These are phyloP conservation scores for Eupithecia centaureata DNA, from an alignment of 2,888 invertebrate species.

Conservation along the genomic window DNA sequence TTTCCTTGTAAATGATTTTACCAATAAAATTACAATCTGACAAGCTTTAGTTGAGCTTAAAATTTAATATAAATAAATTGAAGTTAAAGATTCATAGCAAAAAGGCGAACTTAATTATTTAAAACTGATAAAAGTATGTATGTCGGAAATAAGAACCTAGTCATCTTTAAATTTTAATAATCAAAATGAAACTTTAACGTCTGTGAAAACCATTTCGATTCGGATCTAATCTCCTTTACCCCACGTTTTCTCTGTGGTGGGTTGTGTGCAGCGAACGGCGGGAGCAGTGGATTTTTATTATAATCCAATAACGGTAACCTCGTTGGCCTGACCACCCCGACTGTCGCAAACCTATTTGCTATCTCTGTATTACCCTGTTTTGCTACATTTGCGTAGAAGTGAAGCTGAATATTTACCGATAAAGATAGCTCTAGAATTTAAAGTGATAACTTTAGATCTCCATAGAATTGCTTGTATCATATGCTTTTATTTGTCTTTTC, in stretches of 20 bases:
- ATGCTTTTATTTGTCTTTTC: no score
- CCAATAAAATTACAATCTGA: no score
- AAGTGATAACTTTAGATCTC: not conserved
- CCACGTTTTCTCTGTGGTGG: conserved; percentile 25
- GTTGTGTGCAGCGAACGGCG: conserved; percentile 7
- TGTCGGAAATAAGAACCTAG: not conserved
- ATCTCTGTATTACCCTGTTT: not conserved
- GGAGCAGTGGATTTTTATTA: conserved; percentile 32
- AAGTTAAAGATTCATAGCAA: no score
- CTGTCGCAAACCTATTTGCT: conserved; percentile 19
- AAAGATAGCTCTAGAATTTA: not conserved
- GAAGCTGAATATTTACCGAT: not conserved
- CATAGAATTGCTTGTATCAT: no score
- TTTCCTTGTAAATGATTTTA: no score
- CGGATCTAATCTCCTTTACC: not conserved
- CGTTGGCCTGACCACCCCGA: conserved; percentile 22
- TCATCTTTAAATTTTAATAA: no score
- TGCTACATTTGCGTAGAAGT: not conserved
- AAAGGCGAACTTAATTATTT: no score
- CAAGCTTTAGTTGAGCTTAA: no score
- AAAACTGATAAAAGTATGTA: no score
- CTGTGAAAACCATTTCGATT: not conserved
- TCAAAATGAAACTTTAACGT: not conserved
- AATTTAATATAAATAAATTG: no score
- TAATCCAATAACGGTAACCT: conserved; percentile 34